Base-by-base conservation (phyloP, 2,888 invertebrate genomes). In the Terebella lapidaria region DNA sequence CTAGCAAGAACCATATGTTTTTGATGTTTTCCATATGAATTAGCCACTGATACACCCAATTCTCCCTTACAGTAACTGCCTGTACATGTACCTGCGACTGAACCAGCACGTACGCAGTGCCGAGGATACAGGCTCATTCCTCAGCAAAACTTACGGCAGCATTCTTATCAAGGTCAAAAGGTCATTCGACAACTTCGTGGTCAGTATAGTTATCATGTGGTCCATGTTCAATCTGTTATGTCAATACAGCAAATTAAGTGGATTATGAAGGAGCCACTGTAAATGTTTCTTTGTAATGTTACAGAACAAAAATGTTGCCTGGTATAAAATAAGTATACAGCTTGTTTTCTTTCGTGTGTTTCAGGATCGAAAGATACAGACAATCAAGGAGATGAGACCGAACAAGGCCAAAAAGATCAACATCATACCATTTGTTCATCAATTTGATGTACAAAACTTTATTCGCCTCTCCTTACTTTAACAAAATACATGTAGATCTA, bases 101-200 rank as follows among this genome's bases (percentile, higher is more conserved):
- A 92, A 92, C 67, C 90, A 92, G 74, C 94, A 96, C 77, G 94
- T 94, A 27, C 89, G 93, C 86, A 90, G 91, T 28, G 89, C 91
- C 0, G 88, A 92, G 82, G 89, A 91, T 78, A 85, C 89, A 55
- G 91, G 91, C 61, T 90, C 91, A 29, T 93, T 91, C 81, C 84
- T 94, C 30, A 89, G 90, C 70, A 91, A 91, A 84, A 89, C 90
- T 5, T 92, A 92, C 74, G 93, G 90, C 10, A 90, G 89, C 20
- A 88, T 90, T 54, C 83, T 93, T 56, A 89, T 94, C 25, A 90
- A 92, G 79, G 89, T 92, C 29, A 94, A 94, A 80, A 83, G 93
- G 27, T 89, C 89, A 73, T 92, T 96, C 74, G 96, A 97, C 83
- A 88, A 89, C 71, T 91, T 91, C 71, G 92, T 97, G 87, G 84